Evolutionary conservation across 1,140 invertebrate species (phyloP).

Genomic region (Brachionus calyciflorus): DNA sequence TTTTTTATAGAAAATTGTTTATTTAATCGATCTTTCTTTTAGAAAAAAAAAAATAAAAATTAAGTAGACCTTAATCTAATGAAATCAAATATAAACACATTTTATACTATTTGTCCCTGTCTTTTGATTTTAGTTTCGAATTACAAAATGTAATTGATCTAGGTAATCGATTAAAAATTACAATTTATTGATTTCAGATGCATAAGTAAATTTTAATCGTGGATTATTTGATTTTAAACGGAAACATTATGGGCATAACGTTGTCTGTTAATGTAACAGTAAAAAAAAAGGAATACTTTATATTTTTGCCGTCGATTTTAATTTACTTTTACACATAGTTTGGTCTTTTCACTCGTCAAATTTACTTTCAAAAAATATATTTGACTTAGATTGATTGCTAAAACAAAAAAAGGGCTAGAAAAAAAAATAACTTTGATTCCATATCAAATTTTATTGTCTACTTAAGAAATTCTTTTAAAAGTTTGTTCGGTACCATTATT

Average conservation of each 20-base stretch:
- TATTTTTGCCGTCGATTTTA: neutral
- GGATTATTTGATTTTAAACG: constrained; percentile 28
- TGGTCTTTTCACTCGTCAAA: constrained; percentile 1
- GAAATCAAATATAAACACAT: constrained; percentile 29
- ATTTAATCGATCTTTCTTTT: constrained; percentile 25
- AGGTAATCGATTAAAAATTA: constrained; percentile 10
- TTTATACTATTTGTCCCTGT: neutral
- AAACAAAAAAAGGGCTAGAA: too few relatives aligned
- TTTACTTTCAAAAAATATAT: constrained; percentile 23
- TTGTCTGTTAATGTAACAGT: too few relatives aligned
- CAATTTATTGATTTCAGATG: neutral
- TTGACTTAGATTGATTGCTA: neutral
- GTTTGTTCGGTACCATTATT: too few relatives aligned
- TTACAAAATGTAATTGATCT: neutral
- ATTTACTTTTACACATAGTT: constrained; percentile 28
- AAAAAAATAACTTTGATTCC: constrained; percentile 28
- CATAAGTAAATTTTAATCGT: constrained; percentile 25
- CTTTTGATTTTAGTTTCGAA: too few relatives aligned
- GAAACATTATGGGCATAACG: constrained; percentile 9
- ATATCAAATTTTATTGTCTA: constrained; percentile 36
- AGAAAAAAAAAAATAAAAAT: too few relatives aligned
- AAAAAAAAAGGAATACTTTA: too few relatives aligned
- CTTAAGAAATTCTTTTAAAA: neutral
- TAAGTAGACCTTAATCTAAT: constrained; percentile 37
- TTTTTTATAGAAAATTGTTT: constrained; percentile 7